These are phyloP conservation scores for Rhinella marina DNA, from an alignment of 2,797 vertebrate genomes.

Conservation along the genomic window DNA sequence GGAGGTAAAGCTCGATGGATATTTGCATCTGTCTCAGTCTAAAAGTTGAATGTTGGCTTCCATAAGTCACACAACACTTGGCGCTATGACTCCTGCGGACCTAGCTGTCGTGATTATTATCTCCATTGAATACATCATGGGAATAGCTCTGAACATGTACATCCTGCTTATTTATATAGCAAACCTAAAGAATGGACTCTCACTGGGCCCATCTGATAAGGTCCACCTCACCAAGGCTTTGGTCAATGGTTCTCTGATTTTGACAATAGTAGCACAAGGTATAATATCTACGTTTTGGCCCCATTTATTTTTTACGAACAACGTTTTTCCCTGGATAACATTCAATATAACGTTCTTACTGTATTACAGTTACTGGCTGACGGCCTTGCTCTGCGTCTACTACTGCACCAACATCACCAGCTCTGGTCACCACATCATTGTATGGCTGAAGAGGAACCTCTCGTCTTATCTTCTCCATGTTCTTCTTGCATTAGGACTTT, in stretches of 20 bases:
- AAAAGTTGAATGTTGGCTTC: no score
- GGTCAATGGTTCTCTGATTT: not conserved
- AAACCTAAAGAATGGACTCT: not conserved
- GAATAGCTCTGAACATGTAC: not conserved
- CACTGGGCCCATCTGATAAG: not conserved
- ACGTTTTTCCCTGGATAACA: not conserved
- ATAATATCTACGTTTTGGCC: not conserved
- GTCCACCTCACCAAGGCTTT: not conserved
- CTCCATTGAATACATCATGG: not conserved
- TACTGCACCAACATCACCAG: not conserved
- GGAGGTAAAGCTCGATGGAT: not conserved
- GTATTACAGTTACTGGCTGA: slow-evolving; percentile 2
- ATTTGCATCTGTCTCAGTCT: not conserved
- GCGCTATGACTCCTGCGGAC: not conserved
- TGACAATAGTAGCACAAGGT: not conserved
- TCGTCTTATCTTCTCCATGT: not conserved
- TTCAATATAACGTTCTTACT: no score
- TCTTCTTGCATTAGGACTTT: not conserved
- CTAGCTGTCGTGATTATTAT: not conserved
- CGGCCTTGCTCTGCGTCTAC: slow-evolving; percentile 7
- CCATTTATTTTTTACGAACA: not conserved
- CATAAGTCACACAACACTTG: not conserved
- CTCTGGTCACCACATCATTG: not conserved
- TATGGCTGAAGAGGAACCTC: slow-evolving; percentile 16
- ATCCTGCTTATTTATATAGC: not conserved